A percentile compares a stretch with the other conserved stretches of the same genome.
Evolutionary conservation across 1,140 invertebrate genomes (phyloP).

Genomic region (Goniozus legneri): DNA sequence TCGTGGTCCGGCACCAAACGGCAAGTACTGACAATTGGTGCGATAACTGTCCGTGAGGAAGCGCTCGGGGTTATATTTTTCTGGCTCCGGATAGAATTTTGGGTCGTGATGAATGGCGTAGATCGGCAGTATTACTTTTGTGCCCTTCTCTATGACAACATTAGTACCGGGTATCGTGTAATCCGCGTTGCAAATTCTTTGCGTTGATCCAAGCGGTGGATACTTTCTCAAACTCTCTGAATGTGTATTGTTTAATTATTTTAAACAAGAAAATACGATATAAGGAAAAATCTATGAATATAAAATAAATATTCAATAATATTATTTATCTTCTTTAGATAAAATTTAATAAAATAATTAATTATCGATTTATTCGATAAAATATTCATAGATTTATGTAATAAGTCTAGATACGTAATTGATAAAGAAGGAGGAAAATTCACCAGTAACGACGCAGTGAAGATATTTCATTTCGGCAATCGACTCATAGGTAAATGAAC

Average conservation of each 20-base stretch:
- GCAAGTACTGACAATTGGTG: slow-evolving; percentile 50
- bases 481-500: slow-evolving; percentile 41
- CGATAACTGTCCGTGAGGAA: slow-evolving; percentile 56
- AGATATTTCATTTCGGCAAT: slow-evolving; percentile 48
- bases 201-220: slow-evolving; percentile 49
- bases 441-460: slow-evolving; percentile 32
- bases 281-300: no score
- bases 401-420: no score
- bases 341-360: no score
- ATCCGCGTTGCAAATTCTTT: slow-evolving; percentile 45
- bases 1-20: slow-evolving; percentile 65
- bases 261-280: no score
- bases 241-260: background rate
- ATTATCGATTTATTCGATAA: no score
- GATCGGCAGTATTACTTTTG: slow-evolving; percentile 52
- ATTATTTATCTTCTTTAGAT: no score
- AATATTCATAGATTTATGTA: no score
- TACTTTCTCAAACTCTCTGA: slow-evolving; percentile 55
- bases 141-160: slow-evolving; percentile 49
- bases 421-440: slow-evolving; percentile 5
- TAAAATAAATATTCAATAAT: no score
- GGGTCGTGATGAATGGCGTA: slow-evolving; percentile 55
- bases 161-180: slow-evolving; percentile 53
- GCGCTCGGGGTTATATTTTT: slow-evolving; percentile 64
- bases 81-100: slow-evolving; percentile 60